These are phyloP conservation scores for Anthopleura xanthogrammica DNA, from an alignment of 92 coral and sea anemone species.

Conservation along the genomic window DNA sequence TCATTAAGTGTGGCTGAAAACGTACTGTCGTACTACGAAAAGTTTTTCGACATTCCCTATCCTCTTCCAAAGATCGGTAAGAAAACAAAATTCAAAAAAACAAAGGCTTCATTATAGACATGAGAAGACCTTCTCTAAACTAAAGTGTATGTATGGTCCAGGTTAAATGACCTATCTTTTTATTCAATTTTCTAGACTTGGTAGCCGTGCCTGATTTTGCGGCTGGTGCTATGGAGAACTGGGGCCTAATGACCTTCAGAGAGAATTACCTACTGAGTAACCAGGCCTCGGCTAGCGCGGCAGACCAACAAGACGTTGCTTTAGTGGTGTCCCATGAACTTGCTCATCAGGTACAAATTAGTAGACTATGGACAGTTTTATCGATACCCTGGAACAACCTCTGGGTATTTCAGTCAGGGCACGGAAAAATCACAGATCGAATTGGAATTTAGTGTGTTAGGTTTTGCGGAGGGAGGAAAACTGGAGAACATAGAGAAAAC, in stretches of 20 bases:
- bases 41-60: slow-evolving; percentile 75
- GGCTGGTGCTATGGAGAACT: slow-evolving; percentile 97
- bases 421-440: too few species aligned
- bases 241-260: slow-evolving; percentile 93
- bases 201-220: slow-evolving; percentile 84
- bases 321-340: slow-evolving; percentile 86
- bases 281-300: slow-evolving; percentile 71
- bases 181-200: slow-evolving; percentile 48
- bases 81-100: background rate
- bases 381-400: too few species aligned
- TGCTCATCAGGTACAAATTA: slow-evolving; percentile 71
- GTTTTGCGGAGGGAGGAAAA: too few species aligned
- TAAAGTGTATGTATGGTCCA: background rate
- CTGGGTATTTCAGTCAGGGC: too few species aligned
- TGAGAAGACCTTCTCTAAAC: too few species aligned
- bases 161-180: too few species aligned
- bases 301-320: slow-evolving; percentile 83
- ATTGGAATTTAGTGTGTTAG: too few species aligned
- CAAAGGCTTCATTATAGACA: background rate
- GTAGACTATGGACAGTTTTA: too few species aligned
- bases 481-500: too few species aligned
- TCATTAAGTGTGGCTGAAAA: slow-evolving; percentile 75
- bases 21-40: slow-evolving; percentile 75
- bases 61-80: slow-evolving; percentile 87
- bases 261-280: slow-evolving; percentile 84